Percentiles rank a stretch among this genome's conserved stretches.
Conservation (phyloP, 1,140 invertebrate genomes). For the Drosophila willistoni region DNA sequence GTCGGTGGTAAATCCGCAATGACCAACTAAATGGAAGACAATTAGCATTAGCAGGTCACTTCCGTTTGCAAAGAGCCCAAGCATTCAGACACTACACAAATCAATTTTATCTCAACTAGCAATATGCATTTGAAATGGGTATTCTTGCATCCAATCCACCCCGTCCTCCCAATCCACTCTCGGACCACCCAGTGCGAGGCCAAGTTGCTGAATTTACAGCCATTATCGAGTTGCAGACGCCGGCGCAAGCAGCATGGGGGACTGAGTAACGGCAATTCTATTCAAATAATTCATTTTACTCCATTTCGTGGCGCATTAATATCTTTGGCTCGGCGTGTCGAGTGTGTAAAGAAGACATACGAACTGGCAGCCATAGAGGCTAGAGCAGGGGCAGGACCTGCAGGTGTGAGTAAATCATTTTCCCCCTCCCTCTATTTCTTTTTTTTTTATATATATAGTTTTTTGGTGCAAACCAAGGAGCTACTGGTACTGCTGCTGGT, state of each 20-base stretch:
- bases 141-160: not conserved
- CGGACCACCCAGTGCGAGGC: constrained; percentile 17
- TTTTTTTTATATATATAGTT: constrained; percentile 27
- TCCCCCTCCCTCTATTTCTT: constrained; percentile 11
- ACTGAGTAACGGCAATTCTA: constrained; percentile 74
- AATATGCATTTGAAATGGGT: constrained; percentile 71
- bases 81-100: constrained; percentile 66
- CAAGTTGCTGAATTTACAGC: constrained; percentile 73
- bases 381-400: constrained; percentile 1
- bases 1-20: constrained; percentile 93
- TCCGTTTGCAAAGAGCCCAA: constrained; percentile 8
- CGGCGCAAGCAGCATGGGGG: constrained; percentile 28
- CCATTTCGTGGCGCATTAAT: constrained; percentile 81
- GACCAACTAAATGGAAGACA: constrained; percentile 84
- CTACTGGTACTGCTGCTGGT: constrained; percentile 33
- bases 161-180: not conserved
- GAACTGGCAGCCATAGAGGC: constrained; percentile 46
- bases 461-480: not conserved
- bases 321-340: constrained; percentile 66
- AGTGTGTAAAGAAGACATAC: constrained; percentile 81
- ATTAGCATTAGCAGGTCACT: constrained; percentile 55
- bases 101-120: constrained; percentile 80
- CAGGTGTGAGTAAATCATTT: constrained; percentile 81
- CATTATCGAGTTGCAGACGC: constrained; percentile 73
- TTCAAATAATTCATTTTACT: constrained; percentile 83